These are phyloP conservation scores for Agrotis ipsilon DNA, from an alignment of 2,888 invertebrate genomes.

Conservation along the genomic window DNA sequence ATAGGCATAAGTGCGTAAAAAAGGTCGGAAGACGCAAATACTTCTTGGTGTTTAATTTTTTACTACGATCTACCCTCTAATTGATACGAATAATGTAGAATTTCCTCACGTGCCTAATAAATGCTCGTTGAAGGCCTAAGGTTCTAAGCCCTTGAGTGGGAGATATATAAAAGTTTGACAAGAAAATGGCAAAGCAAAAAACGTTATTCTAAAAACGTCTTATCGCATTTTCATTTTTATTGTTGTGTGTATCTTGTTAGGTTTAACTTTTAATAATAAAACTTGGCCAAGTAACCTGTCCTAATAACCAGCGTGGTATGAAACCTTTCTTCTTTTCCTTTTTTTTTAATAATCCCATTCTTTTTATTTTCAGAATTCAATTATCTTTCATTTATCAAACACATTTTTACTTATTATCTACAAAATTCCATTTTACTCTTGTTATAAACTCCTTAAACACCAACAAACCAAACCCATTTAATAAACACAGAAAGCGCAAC, in stretches of 20 bases:
- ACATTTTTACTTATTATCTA: no score
- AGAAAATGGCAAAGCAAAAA: conserved; percentile 56
- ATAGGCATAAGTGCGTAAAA: conserved; percentile 32
- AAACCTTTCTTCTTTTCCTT: no score
- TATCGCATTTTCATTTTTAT: conserved; percentile 22
- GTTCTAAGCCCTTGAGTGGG: conserved; percentile 35
- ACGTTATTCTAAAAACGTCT: conserved; percentile 17
- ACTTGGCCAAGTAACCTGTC: no score
- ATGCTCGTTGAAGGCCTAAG: conserved; percentile 49
- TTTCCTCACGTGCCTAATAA: conserved; percentile 46
- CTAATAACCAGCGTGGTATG: no score
- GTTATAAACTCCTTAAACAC: not conserved
- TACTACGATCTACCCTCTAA: conserved; percentile 34
- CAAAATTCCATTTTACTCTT: no score
- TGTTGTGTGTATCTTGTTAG: not conserved
- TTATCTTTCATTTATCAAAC: no score
- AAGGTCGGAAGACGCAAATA: conserved; percentile 29
- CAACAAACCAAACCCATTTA: not conserved
- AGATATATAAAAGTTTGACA: conserved; percentile 54
- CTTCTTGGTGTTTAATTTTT: conserved; percentile 30
- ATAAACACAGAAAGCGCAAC: not conserved
- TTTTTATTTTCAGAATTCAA: no score
- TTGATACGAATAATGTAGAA: conserved; percentile 54
- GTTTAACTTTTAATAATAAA: no score
- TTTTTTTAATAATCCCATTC: no score